Evolutionary conservation across 2,888 invertebrate genomes (phyloP), one percentile per base, ranked within the genome.

Genomic region (Lordiphosa fenestrarum): DNA sequence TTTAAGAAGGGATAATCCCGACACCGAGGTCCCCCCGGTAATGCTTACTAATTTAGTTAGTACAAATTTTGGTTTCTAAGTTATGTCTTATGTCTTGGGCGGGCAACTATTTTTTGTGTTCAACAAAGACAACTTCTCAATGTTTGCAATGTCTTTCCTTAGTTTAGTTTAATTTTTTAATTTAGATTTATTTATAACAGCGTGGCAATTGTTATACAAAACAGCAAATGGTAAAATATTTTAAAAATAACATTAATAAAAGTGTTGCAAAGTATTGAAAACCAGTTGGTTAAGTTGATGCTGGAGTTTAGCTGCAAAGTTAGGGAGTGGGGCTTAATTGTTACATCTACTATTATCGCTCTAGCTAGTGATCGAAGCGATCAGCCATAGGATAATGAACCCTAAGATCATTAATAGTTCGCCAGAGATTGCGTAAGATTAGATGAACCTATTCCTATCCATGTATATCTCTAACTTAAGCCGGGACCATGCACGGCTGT

Each of bases 1-100:
- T 88, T 83, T 33, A 88, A 88, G 36, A 88, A 88, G 48, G 88
- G 88, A 53, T 88, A 87, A 84, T 6, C n/a, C 9, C n/a, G 4
- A 15, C 15, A 15, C 15, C 3, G 30, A 12, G 25, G 12, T n/a
- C n/a, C 21, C 12, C 12, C 12, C 9, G 30, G 30, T 30, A 49
- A 59, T 74, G 69, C 51, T 44, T 63, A 74, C 75, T 75, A 75
- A 75, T 77, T 75, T 77, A 82, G 78, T 77, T 77, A 77, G 82
- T 77, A 75, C 75, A 82, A 77, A 74, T 72, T 62, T 61, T 33
- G 56, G 47, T 56, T 65, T 63, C 42, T 77, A 81, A 77, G 74
- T 57, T 62, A 56, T 48, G 2, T 39, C 15, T 6, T 54, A 37
- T 35, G 40, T 36, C 53, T 62, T 69, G 71, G 52, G 37, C 47